Conservation (phyloP, 2,888 invertebrate species). For the Nasonovia ribisnigri region DNA sequence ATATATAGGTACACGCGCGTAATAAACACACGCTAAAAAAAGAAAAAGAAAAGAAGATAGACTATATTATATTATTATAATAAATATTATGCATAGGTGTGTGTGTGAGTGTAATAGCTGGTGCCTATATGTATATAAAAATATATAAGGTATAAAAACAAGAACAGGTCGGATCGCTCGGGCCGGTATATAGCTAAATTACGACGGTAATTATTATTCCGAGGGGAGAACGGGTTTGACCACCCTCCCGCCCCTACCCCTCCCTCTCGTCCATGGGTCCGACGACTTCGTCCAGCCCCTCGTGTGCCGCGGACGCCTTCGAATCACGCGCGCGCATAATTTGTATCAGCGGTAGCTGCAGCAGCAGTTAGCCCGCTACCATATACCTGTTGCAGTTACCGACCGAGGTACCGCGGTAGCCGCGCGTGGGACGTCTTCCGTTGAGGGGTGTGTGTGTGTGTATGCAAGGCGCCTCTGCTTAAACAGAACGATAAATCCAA, state of each 20-base stretch:
- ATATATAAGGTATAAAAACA: slow-evolving; percentile 3
- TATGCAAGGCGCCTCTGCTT: background rate
- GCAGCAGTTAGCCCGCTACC: slow-evolving; percentile 7
- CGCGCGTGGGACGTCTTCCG: background rate
- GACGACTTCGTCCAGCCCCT: slow-evolving; percentile 8
- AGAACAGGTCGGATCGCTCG: slow-evolving; percentile 43
- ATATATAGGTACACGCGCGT: background rate
- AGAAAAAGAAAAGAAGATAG: background rate
- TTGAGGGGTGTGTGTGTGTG: background rate
- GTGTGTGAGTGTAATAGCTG: background rate
- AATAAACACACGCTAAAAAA: background rate
- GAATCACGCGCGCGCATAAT: background rate
- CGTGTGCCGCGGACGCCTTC: background rate
- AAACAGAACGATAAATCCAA: slow-evolving; percentile 16
- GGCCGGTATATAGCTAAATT: slow-evolving; percentile 34
- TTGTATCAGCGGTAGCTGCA: background rate
- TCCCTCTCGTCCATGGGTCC: background rate
- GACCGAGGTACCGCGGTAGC: slow-evolving; percentile 5
- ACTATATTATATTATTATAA: slow-evolving; percentile 14
- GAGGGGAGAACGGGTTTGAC: slow-evolving; percentile 60
- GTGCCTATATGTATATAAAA: background rate
- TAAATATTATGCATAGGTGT: background rate
- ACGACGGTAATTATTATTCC: slow-evolving; percentile 56
- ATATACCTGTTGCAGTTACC: slow-evolving; percentile 1
- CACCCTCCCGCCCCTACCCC: background rate